Evolutionary conservation across 2,797 vertebrate species (phyloP).

Genomic region (Sphaeramia orbicularis): DNA sequence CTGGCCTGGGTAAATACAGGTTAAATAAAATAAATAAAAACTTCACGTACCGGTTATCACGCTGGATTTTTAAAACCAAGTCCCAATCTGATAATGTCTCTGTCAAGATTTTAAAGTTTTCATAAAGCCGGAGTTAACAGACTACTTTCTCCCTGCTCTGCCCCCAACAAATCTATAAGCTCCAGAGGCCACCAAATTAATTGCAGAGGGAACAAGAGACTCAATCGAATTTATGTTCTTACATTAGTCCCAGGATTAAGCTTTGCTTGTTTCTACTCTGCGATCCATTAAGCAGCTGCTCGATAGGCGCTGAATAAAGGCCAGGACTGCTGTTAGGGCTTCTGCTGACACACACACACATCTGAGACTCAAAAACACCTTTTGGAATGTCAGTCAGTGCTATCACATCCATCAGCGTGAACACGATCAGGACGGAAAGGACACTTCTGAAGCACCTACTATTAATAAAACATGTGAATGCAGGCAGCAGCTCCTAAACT

Average conservation of each 20-base stretch:
- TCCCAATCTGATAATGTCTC: background rate
- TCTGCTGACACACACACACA: slow-evolving; percentile 33
- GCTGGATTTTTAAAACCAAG: background rate
- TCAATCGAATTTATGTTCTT: slow-evolving; percentile 69
- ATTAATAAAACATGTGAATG: too few species aligned
- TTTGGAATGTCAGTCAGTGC: slow-evolving; percentile 18
- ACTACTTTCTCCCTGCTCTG: slow-evolving; percentile 36
- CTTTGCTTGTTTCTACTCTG: slow-evolving; percentile 54
- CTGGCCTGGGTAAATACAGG: too few species aligned
- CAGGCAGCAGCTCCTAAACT: too few species aligned
- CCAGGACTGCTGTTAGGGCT: slow-evolving; percentile 25
- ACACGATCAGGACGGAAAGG: background rate
- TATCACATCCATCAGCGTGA: slow-evolving; percentile 14
- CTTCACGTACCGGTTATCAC: background rate
- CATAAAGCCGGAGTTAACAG: slow-evolving; percentile 31
- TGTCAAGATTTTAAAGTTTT: slow-evolving; percentile 27
- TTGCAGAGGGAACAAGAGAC: slow-evolving; percentile 75
- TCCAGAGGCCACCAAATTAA: slow-evolving; percentile 69
- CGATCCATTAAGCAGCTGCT: slow-evolving; percentile 64
- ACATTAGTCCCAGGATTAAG: slow-evolving; percentile 70
- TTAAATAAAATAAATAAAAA: too few species aligned
- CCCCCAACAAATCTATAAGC: slow-evolving; percentile 61
- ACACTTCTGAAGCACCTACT: too few species aligned
- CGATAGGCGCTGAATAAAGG: slow-evolving; percentile 34
- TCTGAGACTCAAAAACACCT: slow-evolving; percentile 34